These are phyloP conservation scores for Alentia gelatinosa DNA, from an alignment of 2,888 invertebrate genomes.

Conservation along the genomic window DNA sequence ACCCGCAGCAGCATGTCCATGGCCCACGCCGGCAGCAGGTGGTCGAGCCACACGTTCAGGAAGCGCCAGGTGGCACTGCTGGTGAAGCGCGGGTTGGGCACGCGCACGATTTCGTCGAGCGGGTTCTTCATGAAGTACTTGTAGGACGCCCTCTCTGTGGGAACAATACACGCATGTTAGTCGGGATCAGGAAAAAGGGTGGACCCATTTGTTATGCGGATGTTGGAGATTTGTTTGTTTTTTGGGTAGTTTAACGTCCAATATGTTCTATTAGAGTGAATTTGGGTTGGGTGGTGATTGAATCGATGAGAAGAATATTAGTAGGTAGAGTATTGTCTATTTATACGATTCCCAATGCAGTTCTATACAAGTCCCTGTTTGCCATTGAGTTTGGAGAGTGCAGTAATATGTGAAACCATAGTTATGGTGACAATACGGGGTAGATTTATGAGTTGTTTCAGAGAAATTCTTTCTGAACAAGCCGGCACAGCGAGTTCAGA, in stretches of 20 bases:
- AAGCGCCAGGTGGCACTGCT: conserved; percentile 84
- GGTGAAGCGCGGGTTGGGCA: conserved; percentile 82
- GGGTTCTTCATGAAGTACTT: conserved; percentile 85
- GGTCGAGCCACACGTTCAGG: conserved; percentile 87
- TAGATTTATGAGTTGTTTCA: too few species aligned
- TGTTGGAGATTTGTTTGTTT: background rate
- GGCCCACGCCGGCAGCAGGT: conserved; percentile 90
- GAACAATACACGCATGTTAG: background rate
- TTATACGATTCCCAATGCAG: too few species aligned
- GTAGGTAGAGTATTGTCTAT: background rate
- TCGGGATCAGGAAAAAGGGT: background rate
- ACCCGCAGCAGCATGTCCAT: conserved; percentile 85
- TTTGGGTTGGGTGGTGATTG: too few species aligned
- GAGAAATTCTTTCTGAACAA: too few species aligned
- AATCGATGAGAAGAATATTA: background rate
- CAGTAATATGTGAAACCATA: too few species aligned
- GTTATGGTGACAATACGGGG: too few species aligned
- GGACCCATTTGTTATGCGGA: too few species aligned
- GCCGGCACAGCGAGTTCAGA: too few species aligned
- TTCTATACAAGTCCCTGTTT: too few species aligned
- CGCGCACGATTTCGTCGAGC: conserved; percentile 92
- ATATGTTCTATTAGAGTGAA: too few species aligned
- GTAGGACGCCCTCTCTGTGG: conserved; percentile 58
- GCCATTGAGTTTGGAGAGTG: too few species aligned
- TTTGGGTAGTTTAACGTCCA: too few species aligned